Evolutionary conservation across 2,797 vertebrate species (phyloP).

Genomic region (Pipistrellus pipistrellus): DNA sequence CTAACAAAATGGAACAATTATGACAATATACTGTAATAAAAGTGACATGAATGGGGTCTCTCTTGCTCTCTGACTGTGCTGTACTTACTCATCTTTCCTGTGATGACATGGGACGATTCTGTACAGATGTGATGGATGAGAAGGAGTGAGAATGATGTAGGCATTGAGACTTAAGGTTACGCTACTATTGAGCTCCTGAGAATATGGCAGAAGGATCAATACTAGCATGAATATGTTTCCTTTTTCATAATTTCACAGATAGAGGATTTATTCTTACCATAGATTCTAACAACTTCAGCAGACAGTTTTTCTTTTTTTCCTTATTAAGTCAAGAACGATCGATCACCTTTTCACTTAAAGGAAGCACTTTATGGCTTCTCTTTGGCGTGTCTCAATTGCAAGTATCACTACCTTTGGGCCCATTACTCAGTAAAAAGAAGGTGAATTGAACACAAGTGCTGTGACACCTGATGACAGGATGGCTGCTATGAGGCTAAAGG

Average conservation of each 20-base stretch:
- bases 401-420: not conserved
- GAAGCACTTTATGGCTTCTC: not conserved
- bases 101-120: too few species aligned
- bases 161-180: accelerated
- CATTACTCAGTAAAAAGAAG: not conserved
- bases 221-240: not conserved
- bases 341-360: not conserved
- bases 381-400: not conserved
- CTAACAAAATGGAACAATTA: not conserved
- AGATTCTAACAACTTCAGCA: not conserved
- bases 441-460: not conserved
- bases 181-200: not conserved
- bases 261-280: not conserved
- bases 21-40: not conserved
- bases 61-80: not conserved
- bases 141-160: accelerated
- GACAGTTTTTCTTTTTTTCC: too few species aligned
- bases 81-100: not conserved
- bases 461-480: too few species aligned
- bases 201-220: not conserved
- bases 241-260: not conserved
- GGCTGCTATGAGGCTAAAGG: too few species aligned
- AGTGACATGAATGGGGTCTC: not conserved
- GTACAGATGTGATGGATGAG: not conserved
- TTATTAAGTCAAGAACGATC: too few species aligned